These are phyloP conservation scores for Phytoseiulus persimilis DNA, from an alignment of 2,888 invertebrate genomes.

Conservation along the genomic window DNA sequence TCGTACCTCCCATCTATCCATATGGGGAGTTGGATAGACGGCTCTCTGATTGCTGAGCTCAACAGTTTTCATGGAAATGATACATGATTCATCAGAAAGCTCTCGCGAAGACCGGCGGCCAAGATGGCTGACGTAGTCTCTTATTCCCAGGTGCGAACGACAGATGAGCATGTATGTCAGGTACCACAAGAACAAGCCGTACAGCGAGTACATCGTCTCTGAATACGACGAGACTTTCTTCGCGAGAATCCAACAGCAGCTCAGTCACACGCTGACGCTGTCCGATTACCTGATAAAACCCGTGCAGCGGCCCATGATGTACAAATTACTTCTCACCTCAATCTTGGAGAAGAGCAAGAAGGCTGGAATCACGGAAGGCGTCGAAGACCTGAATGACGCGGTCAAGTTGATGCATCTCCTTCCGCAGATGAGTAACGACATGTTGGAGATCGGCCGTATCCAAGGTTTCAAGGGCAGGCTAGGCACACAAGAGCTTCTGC, in stretches of 20 bases:
- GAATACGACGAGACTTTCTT: conserved; percentile 83
- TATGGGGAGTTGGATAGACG: too few relatives aligned
- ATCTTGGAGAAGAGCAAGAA: conserved; percentile 80
- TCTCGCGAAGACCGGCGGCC: too few relatives aligned
- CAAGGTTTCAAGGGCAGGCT: conserved; percentile 96
- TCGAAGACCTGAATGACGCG: conserved; percentile 71
- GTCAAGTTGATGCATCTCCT: conserved; percentile 75
- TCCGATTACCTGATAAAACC: conserved; percentile 95
- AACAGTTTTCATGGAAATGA: too few relatives aligned
- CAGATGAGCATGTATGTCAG: conserved; percentile 91
- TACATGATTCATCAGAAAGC: too few relatives aligned
- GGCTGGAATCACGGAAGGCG: conserved; percentile 66
- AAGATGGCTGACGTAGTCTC: too few relatives aligned
- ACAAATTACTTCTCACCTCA: conserved; percentile 81
- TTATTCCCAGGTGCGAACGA: conserved; percentile 65
- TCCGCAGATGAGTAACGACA: conserved; percentile 94
- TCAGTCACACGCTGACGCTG: conserved; percentile 85
- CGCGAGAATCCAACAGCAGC: conserved; percentile 81
- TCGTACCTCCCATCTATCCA: too few relatives aligned
- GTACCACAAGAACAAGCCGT: conserved; percentile 97
- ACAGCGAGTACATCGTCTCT: conserved; percentile 95
- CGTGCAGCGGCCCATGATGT: conserved; percentile 88
- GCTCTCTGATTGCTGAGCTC: too few relatives aligned
- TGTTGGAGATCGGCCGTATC: conserved; percentile 95
- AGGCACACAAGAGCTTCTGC: conserved; percentile 84